Conservation (phyloP, 2,113 vertebrate genomes). For the Collichthys lucidus region DNA sequence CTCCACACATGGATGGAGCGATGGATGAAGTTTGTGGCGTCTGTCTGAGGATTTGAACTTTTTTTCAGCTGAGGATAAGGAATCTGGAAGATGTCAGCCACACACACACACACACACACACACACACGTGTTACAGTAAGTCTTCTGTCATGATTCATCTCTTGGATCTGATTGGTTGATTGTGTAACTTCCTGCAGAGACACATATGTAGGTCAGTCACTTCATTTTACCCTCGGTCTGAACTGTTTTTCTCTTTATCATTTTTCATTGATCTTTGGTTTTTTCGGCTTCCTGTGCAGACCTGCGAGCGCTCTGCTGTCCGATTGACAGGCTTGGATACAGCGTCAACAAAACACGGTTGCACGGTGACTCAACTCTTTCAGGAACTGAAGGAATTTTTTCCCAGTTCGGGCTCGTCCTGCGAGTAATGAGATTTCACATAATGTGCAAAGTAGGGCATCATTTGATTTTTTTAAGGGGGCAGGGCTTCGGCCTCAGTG, state of each 20-base stretch:
- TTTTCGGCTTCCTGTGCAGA: constrained; percentile 46
- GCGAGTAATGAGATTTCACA: constrained; percentile 2
- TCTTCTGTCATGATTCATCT: constrained; percentile 37
- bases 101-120: constrained; percentile 38
- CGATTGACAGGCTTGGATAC: constrained; percentile 52
- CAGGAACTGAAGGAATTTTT: constrained; percentile 40
- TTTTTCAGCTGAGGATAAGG: constrained; percentile 9
- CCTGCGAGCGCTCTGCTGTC: constrained; percentile 6
- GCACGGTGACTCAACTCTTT: constrained; percentile 39
- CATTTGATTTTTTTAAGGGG: not conserved
- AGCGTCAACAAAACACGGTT: constrained; percentile 53
- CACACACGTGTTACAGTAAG: not conserved
- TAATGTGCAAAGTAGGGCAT: not conserved
- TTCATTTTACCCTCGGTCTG: constrained; percentile 47
- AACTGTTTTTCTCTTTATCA: not conserved
- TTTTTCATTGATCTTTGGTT: not conserved
- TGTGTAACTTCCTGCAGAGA: constrained; percentile 48
- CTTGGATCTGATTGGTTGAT: constrained; percentile 31
- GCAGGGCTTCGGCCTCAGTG: not conserved
- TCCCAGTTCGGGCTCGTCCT: constrained; percentile 42
- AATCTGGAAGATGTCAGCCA: constrained; percentile 45
- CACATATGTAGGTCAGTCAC: constrained; percentile 49
- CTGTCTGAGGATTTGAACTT: constrained; percentile 10
- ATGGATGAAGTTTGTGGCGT: not conserved
- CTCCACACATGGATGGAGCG: not conserved